Conservation (phyloP, 2,888 invertebrate genomes). For the Sipha maydis region DNA sequence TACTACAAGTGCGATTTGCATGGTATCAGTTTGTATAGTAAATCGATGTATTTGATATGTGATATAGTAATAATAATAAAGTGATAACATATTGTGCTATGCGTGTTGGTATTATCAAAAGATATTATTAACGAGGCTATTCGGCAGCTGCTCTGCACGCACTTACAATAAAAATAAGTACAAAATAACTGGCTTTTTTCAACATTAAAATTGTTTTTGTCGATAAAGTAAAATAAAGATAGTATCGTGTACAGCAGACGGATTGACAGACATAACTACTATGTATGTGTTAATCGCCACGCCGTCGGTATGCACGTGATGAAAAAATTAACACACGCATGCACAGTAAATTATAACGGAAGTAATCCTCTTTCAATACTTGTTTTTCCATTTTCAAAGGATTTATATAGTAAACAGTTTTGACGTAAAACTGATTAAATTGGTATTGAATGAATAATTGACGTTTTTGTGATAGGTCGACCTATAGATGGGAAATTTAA, state of each 20-base stretch:
- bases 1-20: too few relatives aligned
- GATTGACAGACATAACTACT: too few relatives aligned
- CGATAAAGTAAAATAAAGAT: too few relatives aligned
- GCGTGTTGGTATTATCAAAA: not conserved
- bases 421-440: conserved; percentile 29
- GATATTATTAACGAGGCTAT: not conserved
- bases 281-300: too few relatives aligned
- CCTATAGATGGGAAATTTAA: not conserved
- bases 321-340: not conserved
- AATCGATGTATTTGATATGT: too few relatives aligned
- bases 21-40: too few relatives aligned
- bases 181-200: too few relatives aligned
- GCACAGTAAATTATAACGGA: not conserved
- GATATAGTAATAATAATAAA: not conserved
- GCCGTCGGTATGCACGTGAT: not conserved
- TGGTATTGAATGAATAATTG: conserved; percentile 16
- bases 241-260: too few relatives aligned
- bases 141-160: not conserved
- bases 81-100: not conserved
- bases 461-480: not conserved
- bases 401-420: conserved; percentile 17
- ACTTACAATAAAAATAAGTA: not conserved
- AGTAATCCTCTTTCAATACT: conserved; percentile 22
- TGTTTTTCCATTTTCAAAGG: conserved; percentile 39
- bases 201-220: not conserved